Base-by-base conservation (phyloP, 2,113 vertebrate genomes). In the Miniopterus natalensis region DNA sequence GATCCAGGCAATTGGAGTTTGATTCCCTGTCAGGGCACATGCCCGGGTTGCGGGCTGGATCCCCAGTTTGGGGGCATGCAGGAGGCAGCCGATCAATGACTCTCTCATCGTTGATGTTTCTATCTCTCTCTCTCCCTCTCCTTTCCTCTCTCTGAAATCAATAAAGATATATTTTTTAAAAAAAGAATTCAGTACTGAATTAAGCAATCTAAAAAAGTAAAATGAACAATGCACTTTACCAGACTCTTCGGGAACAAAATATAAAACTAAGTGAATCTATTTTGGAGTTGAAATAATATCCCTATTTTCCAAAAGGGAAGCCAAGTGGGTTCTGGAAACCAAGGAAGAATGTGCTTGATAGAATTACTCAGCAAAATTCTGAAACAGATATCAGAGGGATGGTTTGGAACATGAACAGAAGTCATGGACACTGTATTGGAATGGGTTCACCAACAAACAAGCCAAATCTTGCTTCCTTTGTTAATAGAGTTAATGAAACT, bases 281-380 rank as follows among this genome's bases (percentile, higher is more conserved):
- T 61, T 88, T 80, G 27, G 36, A 77, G 3, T 89, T 94, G 36
- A 29, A 79, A 65, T 93, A 88, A 90, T 73, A 51, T 78, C 80
- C 45, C 79, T 3, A 31, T 59, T 96, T 90, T 87, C 87, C 75
- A 45, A 78, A 92, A 92, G 51, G 20, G 15, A 95, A 77, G 42
- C 57, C 91, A 83, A 10, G 29, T 92, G 25, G 36, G 59, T 78
- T 78, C 40, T 86, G 29, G 49, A 70, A 96, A 47, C 7, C 20
- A 79, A 61, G 25, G 21, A 96, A 79, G 9, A 95, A 68, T 42
- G 27, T 55, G 12, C 31, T 83, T 94, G 49, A 90, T 47, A 31
- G 12, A 89, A 89, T 53, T 90, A 6, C 40, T 80, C 45, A 75
- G 20, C 10, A 51, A 94, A 97, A 78, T 36, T 61, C 47, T 78